Percentiles rank a stretch among this genome's conserved stretches.
These are phyloP conservation scores for Orthonychiurus folsomi DNA, from an alignment of 2,888 invertebrate genomes.

Conservation along the genomic window DNA sequence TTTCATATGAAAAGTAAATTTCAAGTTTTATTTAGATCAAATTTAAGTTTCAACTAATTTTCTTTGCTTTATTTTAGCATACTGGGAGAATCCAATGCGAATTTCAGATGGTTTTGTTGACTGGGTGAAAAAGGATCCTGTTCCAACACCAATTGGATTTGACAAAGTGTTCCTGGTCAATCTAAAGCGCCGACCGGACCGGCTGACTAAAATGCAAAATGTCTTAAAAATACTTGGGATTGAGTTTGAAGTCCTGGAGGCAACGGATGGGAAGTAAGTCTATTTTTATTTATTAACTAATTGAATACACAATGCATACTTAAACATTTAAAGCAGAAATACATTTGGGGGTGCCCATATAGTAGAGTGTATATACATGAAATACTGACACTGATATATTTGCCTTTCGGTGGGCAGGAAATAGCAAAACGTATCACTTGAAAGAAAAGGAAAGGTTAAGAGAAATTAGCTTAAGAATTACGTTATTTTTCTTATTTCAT, in stretches of 20 bases:
- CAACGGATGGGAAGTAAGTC: constrained; percentile 78
- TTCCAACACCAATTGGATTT: constrained; percentile 58
- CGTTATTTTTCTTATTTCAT: too few relatives aligned
- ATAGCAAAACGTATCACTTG: too few relatives aligned
- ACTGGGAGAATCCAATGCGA: constrained; percentile 33
- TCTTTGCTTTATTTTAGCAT: constrained; percentile 26
- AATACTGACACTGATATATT: too few relatives aligned
- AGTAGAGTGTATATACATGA: too few relatives aligned
- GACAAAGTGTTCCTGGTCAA: constrained; percentile 88
- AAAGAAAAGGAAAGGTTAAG: too few relatives aligned
- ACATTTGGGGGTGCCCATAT: too few relatives aligned
- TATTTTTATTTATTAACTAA: constrained; percentile 1
- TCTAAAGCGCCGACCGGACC: constrained; percentile 67
- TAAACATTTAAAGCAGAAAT: too few relatives aligned
- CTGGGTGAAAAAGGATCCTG: constrained; percentile 40
- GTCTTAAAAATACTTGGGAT: constrained; percentile 74
- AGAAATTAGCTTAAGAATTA: too few relatives aligned
- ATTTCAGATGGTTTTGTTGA: constrained; percentile 16
- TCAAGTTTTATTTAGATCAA: constrained; percentile 10
- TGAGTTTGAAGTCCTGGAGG: constrained; percentile 63
- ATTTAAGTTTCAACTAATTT: neutral
- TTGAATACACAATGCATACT: too few relatives aligned
- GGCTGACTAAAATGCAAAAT: constrained; percentile 66
- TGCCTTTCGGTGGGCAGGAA: too few relatives aligned
- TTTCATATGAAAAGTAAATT: constrained; percentile 5